A percentile compares a stretch with the other conserved stretches of the same genome.
These are phyloP conservation scores for Plusia festucae DNA, from an alignment of 2,888 invertebrate species.

Conservation along the genomic window DNA sequence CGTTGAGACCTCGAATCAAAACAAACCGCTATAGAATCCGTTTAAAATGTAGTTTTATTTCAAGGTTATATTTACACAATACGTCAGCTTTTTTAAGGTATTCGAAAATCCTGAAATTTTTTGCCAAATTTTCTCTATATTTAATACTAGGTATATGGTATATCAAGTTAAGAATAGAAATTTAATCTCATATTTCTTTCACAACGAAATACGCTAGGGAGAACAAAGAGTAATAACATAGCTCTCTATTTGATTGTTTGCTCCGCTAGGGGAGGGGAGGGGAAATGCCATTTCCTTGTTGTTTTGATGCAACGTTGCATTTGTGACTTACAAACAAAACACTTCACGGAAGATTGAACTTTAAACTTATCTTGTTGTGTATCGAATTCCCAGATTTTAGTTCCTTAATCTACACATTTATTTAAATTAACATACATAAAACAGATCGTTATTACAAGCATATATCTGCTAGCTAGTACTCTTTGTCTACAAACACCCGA, in stretches of 20 bases:
- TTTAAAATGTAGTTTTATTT: too few species aligned
- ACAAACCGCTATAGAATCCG: too few species aligned
- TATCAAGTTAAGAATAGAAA: background rate
- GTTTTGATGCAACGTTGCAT: background rate
- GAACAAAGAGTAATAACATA: slow-evolving; percentile 47
- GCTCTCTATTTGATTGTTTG: slow-evolving; percentile 58
- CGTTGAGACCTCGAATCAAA: too few species aligned
- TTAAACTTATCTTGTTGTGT: background rate
- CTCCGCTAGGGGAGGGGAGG: slow-evolving; percentile 6
- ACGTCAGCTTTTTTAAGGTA: too few species aligned
- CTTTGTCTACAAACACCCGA: background rate
- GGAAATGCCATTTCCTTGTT: background rate
- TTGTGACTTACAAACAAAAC: background rate
- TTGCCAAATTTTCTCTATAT: background rate
- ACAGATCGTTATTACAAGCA: background rate
- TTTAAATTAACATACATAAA: background rate
- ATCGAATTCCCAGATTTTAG: too few species aligned
- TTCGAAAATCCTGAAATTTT: too few species aligned
- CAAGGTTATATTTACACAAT: too few species aligned
- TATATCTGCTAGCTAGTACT: background rate
- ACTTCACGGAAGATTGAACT: background rate
- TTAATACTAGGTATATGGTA: background rate
- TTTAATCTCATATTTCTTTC: background rate
- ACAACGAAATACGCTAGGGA: slow-evolving; percentile 27
- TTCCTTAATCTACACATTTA: too few species aligned